A percentile compares a stretch with the other conserved stretches of the same genome.
These are phyloP conservation scores for Anguilla anguilla DNA, from an alignment of 2,797 vertebrate genomes.

Conservation along the genomic window DNA sequence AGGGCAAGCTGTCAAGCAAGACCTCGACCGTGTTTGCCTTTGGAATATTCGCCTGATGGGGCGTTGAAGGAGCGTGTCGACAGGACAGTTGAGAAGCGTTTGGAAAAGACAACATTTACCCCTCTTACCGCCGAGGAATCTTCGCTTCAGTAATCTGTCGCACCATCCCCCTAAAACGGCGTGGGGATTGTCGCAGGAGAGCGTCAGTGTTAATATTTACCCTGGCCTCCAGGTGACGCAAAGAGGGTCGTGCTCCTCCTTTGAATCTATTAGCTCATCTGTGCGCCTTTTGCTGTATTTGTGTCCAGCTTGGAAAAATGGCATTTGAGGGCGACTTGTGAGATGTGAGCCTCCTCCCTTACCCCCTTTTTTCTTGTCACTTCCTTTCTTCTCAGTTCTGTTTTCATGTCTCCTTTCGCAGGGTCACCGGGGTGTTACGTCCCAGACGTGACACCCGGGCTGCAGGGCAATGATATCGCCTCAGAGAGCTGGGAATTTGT, in stretches of 20 bases:
- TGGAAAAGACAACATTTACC: slow-evolving; percentile 71
- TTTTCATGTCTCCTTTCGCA: slow-evolving; percentile 11
- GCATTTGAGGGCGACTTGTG: slow-evolving; percentile 26
- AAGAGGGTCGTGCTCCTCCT: slow-evolving; percentile 42
- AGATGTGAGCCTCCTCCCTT: slow-evolving; percentile 30
- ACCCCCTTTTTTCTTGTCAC: background rate
- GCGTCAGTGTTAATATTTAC: slow-evolving; percentile 85
- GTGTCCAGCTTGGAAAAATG: slow-evolving; percentile 1
- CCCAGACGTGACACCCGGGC: background rate
- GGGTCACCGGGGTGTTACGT: background rate
- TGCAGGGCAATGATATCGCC: slow-evolving; percentile 11
- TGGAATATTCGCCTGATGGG: background rate
- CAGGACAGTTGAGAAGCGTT: slow-evolving; percentile 70
- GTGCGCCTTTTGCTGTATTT: slow-evolving; percentile 43
- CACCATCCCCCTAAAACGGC: slow-evolving; percentile 74
- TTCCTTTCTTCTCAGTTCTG: slow-evolving; percentile 15
- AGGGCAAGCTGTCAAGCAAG: slow-evolving; percentile 64
- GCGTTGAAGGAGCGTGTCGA: slow-evolving; percentile 71
- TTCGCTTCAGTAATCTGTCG: slow-evolving; percentile 77
- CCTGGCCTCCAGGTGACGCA: slow-evolving; percentile 65
- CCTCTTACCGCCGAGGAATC: slow-evolving; percentile 76
- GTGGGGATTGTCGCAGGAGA: slow-evolving; percentile 79
- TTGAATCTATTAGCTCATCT: slow-evolving; percentile 51
- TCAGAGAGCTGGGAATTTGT: background rate
- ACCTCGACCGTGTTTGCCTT: slow-evolving; percentile 38